Percentiles rank a stretch among this genome's conserved stretches.
Evolutionary conservation across 2,113 vertebrate species (phyloP).

Genomic region (Lepidothrix coronata): DNA sequence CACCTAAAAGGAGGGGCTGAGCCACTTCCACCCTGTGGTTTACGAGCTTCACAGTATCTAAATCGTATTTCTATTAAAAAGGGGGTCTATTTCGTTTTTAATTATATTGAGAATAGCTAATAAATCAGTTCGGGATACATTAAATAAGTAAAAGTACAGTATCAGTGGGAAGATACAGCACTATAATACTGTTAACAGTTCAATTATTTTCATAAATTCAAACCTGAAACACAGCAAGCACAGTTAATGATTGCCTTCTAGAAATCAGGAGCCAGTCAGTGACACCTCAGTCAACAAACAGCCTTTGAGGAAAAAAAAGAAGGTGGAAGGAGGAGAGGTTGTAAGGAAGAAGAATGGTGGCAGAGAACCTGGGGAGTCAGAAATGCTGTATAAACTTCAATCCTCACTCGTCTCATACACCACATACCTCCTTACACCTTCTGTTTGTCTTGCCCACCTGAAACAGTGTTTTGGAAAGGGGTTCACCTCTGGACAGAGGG

Average conservation of each 20-base stretch:
- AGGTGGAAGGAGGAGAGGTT: neutral
- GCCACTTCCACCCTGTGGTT: neutral
- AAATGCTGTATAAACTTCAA: neutral
- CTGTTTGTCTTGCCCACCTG: neutral
- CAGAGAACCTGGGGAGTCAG: neutral
- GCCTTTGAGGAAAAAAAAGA: neutral
- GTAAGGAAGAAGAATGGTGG: neutral
- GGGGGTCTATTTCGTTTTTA: neutral
- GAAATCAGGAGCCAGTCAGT: neutral
- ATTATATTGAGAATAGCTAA: neutral
- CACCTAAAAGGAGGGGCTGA: neutral
- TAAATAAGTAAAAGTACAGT: neutral
- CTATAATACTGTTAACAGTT: neutral
- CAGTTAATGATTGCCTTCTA: neutral
- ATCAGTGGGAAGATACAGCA: neutral
- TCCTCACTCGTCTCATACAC: neutral
- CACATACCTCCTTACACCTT: neutral
- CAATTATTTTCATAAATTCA: neutral
- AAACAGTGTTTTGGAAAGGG: neutral
- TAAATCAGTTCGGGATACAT: neutral
- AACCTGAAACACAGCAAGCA: neutral
- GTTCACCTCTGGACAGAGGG: neutral
- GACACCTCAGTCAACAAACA: neutral
- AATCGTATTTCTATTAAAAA: conserved; percentile 38
- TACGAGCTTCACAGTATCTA: conserved; percentile 20